Conservation (phyloP, 2,113 vertebrate species). For the Limanda limanda region DNA sequence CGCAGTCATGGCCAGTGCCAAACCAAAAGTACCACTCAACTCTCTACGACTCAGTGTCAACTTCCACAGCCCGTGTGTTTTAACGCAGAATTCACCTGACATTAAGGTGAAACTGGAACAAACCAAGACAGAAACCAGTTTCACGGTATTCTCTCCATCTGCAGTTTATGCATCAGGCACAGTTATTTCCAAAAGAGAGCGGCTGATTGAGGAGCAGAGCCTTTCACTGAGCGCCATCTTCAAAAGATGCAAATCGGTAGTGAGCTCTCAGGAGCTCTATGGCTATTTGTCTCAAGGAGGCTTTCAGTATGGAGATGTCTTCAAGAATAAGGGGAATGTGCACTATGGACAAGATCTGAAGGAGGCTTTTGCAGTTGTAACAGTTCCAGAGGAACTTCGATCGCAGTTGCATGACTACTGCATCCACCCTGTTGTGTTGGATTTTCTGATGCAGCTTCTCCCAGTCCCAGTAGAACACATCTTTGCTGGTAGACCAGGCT, state of each 20-base stretch:
- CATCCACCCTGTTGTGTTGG: constrained; percentile 88
- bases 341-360: constrained; percentile 83
- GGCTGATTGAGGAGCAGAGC: constrained; percentile 74
- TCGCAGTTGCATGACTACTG: constrained; percentile 83
- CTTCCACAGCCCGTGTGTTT: constrained; percentile 83
- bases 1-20: constrained; percentile 74
- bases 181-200: constrained; percentile 65
- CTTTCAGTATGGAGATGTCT: constrained; percentile 85
- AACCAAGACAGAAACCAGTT: constrained; percentile 59
- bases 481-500: constrained; percentile 72
- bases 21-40: constrained; percentile 81
- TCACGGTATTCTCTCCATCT: constrained; percentile 80
- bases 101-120: constrained; percentile 81
- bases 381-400: constrained; percentile 73
- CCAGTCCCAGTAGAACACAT: constrained; percentile 66
- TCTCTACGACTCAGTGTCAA: constrained; percentile 78
- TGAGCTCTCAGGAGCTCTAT: constrained; percentile 82
- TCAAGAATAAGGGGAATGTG: constrained; percentile 82
- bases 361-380: constrained; percentile 82
- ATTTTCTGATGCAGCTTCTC: constrained; percentile 86
- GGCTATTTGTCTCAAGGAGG: constrained; percentile 78
- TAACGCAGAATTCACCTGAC: constrained; percentile 75
- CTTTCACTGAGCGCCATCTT: constrained; percentile 81
- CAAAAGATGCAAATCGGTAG: constrained; percentile 80
- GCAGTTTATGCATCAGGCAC: constrained; percentile 83